Evolutionary conservation across 2,888 invertebrate species (phyloP), one percentile per base, ranked within the genome.

Genomic region (Acronicta leporina): DNA sequence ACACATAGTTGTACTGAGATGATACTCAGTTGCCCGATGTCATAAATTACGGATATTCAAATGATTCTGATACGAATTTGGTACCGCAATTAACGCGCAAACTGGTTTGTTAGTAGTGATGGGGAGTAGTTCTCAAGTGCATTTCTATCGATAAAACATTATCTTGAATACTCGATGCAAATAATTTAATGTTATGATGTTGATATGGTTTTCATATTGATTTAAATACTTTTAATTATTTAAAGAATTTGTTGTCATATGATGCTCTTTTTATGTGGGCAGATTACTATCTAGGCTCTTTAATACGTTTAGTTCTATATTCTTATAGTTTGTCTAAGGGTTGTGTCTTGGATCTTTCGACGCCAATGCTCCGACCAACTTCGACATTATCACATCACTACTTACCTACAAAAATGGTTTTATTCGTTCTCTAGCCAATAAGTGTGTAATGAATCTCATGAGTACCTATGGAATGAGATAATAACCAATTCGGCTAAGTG

Each of bases 21-120:
- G 93, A 90, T 87, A 87, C 90, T 86, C 81, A 83, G 81, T 78
- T 81, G 80, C 86, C 89, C 87, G 85, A 84, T 82, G 89, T 84
- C 89, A 92, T 94, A 92, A 94, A 94, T 94, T 89, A 92, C 89
- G 82, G 87, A 90, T 92, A 93, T 94, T 92, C 92, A 92, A 94
- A 94, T 92, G 87, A 85, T 87, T 88, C 83, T 87, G 92, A 92
- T 94, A 92, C 92, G 89, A 88, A 93, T 92, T 93, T 88, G 92
- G 92, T 92, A 91, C 91, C 89, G 93, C 92, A 93, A 94, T 94
- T 94, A 94, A 93, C 90, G 84, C 90, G 88, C 85, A 80, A 87
- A 94, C 94, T 90, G 92, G 94, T 93, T 92, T 86, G 56, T 38
- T 27, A 41, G 7, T 91, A 91, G 92, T 80, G 91, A 75, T 84